phyloP scores from a whole-genome alignment of 30 jellyfish, hydroid and myxozoan species.

The Mastigias papua region DNA sequence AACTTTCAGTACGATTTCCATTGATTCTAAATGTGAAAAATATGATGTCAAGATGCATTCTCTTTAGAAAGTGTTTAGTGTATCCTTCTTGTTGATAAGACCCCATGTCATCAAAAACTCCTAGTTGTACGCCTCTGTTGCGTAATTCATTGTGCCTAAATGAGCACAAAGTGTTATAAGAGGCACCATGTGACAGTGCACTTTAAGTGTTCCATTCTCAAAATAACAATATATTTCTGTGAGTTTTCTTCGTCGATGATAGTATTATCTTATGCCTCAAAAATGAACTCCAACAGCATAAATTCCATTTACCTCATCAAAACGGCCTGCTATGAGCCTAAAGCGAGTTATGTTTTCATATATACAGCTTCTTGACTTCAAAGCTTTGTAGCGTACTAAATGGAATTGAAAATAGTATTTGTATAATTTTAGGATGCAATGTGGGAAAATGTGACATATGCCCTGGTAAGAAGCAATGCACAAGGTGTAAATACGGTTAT shows the following conservation, averaged over 20 bases:
- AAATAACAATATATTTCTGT: no score
- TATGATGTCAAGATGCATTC: no score
- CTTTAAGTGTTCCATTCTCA: no score
- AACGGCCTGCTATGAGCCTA: background rate
- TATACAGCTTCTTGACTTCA: background rate
- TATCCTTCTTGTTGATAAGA: no score
- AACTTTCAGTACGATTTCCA: no score
- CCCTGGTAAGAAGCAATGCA: background rate
- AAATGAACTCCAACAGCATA: background rate
- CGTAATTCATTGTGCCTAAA: no score
- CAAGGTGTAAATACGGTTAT: slow-evolving; percentile 16
- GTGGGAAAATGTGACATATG: slow-evolving; percentile 14
- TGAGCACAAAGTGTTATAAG: no score
- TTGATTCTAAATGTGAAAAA: no score
- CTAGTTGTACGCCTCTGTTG: no score
- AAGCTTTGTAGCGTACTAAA: background rate
- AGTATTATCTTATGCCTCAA: background rate
- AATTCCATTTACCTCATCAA: background rate
- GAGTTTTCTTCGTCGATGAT: background rate
- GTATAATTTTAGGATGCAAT: slow-evolving; percentile 10
- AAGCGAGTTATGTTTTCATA: background rate
- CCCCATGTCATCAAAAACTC: no score
- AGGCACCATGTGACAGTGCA: no score
- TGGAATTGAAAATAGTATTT: background rate
- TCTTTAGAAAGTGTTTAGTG: no score